Percentiles rank a stretch among this genome's conserved stretches.
Evolutionary conservation across 2,888 invertebrate species (phyloP).

Genomic region (Acrocyrtus sp.): DNA sequence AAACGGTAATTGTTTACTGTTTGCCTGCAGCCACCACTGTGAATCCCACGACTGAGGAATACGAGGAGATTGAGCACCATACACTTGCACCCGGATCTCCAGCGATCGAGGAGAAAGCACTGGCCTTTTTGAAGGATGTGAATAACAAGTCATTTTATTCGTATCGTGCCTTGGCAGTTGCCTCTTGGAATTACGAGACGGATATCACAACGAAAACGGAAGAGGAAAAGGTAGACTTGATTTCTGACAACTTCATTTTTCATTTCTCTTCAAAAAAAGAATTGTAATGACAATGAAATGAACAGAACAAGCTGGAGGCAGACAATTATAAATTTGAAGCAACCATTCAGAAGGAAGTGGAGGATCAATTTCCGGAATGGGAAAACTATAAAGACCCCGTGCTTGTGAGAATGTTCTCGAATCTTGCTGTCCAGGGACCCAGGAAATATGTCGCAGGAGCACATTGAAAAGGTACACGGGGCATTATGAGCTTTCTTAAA

Average conservation of each 20-base stretch:
- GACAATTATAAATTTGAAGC: constrained; percentile 40
- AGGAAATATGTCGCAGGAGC: constrained; percentile 29
- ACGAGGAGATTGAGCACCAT: constrained; percentile 21
- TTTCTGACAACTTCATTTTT: neutral
- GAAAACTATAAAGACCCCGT: constrained; percentile 16
- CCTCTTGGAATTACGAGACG: constrained; percentile 50
- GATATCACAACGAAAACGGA: constrained; percentile 54
- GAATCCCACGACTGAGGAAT: neutral
- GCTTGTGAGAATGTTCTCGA: constrained; percentile 21
- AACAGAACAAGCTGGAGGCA: constrained; percentile 20
- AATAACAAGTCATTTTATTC: constrained; percentile 15
- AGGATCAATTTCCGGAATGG: constrained; percentile 30
- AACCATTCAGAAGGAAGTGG: constrained; percentile 21
- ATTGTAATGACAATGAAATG: too few species aligned
- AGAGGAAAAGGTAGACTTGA: constrained; percentile 23
- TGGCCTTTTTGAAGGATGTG: constrained; percentile 21
- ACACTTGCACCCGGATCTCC: constrained; percentile 23
- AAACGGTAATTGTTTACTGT: too few species aligned
- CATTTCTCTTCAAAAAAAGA: neutral
- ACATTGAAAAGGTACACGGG: constrained; percentile 27
- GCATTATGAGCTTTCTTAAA: too few species aligned
- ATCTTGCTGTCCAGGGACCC: constrained; percentile 42
- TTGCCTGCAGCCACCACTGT: neutral
- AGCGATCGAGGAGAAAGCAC: constrained; percentile 24
- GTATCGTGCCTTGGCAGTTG: constrained; percentile 23